Evolutionary conservation across 2,888 invertebrate genomes (phyloP).

Genomic region (Caenorhabditis becei): DNA sequence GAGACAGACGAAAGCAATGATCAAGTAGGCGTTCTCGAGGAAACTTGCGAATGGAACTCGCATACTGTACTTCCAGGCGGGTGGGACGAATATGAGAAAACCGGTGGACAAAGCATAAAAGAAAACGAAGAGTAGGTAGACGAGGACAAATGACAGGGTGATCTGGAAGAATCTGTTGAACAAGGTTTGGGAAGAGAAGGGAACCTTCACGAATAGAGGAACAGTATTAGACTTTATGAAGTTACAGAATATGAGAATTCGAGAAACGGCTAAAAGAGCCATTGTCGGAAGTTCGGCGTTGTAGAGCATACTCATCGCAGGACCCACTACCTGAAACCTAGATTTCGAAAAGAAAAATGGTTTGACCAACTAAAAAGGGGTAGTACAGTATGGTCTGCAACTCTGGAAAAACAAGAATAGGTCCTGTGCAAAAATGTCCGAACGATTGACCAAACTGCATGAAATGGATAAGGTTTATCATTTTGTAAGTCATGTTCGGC

Average conservation of each 20-base stretch:
- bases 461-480: slow-evolving; percentile 4
- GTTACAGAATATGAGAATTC: neutral
- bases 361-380: no score
- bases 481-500: neutral
- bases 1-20: neutral
- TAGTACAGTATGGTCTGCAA: neutral
- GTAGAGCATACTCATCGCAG: neutral
- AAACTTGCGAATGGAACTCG: neutral
- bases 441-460: neutral
- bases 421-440: neutral
- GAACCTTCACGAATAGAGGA: neutral
- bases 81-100: neutral
- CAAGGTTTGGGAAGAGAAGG: no score
- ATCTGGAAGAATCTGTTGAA: neutral
- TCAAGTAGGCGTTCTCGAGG: neutral
- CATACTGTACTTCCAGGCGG: neutral
- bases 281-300: neutral
- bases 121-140: neutral
- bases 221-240: neutral
- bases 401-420: neutral
- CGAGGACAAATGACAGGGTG: neutral
- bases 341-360: no score
- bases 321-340: neutral
- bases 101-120: neutral
- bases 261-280: neutral